phyloP scores from a whole-genome alignment of 2,797 vertebrate species.

The Euthynnus affinis region DNA sequence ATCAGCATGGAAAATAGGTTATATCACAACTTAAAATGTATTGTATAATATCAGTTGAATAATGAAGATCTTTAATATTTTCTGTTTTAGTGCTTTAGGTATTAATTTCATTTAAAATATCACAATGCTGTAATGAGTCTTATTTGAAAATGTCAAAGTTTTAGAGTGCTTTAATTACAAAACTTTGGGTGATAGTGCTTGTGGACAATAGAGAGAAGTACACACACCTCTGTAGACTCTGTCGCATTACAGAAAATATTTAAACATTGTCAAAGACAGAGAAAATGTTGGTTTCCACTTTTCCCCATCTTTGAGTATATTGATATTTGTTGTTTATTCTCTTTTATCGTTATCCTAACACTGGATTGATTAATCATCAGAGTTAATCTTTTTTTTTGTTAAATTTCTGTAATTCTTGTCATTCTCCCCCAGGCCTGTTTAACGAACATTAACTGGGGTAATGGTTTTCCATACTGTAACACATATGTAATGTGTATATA shows the following conservation, averaged over 20 bases:
- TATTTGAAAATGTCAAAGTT: slow-evolving; percentile 2
- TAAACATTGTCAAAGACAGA: neutral
- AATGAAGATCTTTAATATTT: neutral
- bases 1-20: slow-evolving; percentile 6
- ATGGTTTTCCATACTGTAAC: neutral
- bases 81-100: neutral
- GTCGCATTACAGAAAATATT: neutral
- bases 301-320: neutral
- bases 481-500: neutral
- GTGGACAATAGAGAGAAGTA: slow-evolving; percentile 7
- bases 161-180: neutral
- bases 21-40: slow-evolving; percentile 9
- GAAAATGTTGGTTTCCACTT: neutral
- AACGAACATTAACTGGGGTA: neutral
- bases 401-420: no score
- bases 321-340: no score
- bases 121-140: neutral
- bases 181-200: slow-evolving; percentile 21
- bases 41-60: neutral
- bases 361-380: no score
- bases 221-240: slow-evolving; percentile 5
- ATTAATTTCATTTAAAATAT: slow-evolving; percentile 5
- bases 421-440: neutral
- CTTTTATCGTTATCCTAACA: no score
- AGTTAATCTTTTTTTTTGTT: no score